Base-by-base conservation (phyloP, 2,113 vertebrate species). In the Zapus hudsonius region DNA sequence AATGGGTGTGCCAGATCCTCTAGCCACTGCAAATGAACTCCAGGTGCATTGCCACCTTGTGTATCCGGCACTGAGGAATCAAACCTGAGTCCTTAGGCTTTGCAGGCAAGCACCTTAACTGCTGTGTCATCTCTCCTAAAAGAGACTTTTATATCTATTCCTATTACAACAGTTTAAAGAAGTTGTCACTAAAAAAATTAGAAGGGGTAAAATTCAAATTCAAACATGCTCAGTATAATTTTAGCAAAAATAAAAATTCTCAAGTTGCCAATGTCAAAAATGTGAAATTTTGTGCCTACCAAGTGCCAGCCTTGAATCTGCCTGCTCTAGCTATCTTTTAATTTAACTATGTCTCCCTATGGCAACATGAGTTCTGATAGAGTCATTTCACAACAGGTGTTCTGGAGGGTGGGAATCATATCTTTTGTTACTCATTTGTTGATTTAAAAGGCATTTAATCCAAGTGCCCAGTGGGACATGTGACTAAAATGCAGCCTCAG, bases 181-280 rank as follows among this genome's bases (percentile, higher is more conserved):
- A 87, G 52, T 13, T 81, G 40, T 69, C 63, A 93, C 59, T 89
- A 79, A 89, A 85, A 94, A n/a, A n/a, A n/a, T n/a, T n/a, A n/a
- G n/a, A n/a, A 9, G 2, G 55, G 36, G 4, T 31, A 94, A 76
- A 92, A 95, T 75, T 75, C 70, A 76, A 69, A 92, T 19, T 7
- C 76, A 10, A 93, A 81, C 7, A 17, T 33, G n/a, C 20, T 29
- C 72, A 33, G n/a, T 55, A 88, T 80, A 95, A 90, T 63, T 83
- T 87, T 25, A 92, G 75, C 66, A 74, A 89, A 80, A 10, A 33
- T 13, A 67, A 59, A 59, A 17, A 67, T 78, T 69, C 72, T 61
- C 42, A 83, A 3, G 33, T 73, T 87, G 29, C 67, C 90, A 64
- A 78, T 16, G 72, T 90, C 31, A 76, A 90, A 94, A 90, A 63